phyloP scores from a whole-genome alignment of 2,113 vertebrate species.

The Phasianus colchicus region DNA sequence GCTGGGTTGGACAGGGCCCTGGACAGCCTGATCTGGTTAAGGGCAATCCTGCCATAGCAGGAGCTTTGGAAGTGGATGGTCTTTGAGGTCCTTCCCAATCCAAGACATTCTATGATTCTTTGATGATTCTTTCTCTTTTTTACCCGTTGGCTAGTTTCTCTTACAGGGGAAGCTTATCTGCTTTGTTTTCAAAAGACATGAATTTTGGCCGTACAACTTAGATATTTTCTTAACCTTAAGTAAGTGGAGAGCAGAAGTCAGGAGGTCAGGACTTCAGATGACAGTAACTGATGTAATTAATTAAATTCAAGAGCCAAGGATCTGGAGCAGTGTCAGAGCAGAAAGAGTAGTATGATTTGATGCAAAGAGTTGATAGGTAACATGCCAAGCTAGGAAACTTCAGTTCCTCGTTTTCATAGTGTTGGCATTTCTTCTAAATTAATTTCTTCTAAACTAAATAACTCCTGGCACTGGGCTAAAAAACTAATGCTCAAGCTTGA shows the following conservation, averaged over 20 bases:
- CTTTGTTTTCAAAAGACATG: not conserved
- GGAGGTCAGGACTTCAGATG: not conserved
- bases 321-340: not conserved
- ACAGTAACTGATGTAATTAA: not conserved
- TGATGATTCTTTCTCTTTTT: not conserved
- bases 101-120: not conserved
- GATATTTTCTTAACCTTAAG: constrained; percentile 12
- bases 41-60: not conserved
- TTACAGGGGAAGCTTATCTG: not conserved
- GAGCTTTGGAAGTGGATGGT: too few species aligned
- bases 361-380: not conserved
- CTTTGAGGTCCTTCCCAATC: too few species aligned
- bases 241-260: not conserved
- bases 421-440: too few species aligned
- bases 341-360: not conserved
- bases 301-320: not conserved
- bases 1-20: not conserved
- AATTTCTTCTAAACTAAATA: not conserved
- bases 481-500: not conserved
- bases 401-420: not conserved
- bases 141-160: not conserved
- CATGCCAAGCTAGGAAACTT: not conserved
- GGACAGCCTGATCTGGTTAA: not conserved
- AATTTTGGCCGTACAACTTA: not conserved
- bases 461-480: not conserved